Base-by-base conservation (phyloP, 2,797 vertebrate genomes). In the Lutjanus argentimaculatus region DNA sequence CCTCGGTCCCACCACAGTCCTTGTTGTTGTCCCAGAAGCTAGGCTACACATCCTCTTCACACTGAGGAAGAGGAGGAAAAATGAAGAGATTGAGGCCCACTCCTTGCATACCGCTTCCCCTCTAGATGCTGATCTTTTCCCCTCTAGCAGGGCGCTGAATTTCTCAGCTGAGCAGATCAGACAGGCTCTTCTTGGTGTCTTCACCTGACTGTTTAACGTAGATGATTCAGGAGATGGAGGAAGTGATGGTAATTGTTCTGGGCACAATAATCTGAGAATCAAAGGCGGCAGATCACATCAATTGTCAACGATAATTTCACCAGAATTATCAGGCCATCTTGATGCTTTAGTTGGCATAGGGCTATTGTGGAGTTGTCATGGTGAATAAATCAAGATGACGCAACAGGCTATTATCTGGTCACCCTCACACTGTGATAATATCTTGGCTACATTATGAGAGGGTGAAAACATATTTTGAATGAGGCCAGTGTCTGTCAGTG, bases 21-120 rank as follows among this genome's bases (percentile, higher is more conserved):
- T 95, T 95, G 96, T 97, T 97, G 96, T 97, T 96, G 93, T 95
- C 83, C 91, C 90, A 89, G 80, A 87, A 69, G 90, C 87, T 49
- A 25, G 66, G 86, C 78, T 77, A 57, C 80, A 83, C 87, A 86
- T 92, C 92, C 91, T 91, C 88, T 81, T 91, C 92, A 88, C 62
- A 52, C 25, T 1, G 16, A 82, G 70, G 85, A 91, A 88, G 91
- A 92, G 91, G 91, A 89, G 90, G 88, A 89, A 88, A 14, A 56
- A 92, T 93, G 88, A 84, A 46, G 73, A 90, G 92, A 80, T 89
- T 78, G 87, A 88, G 91, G 90, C 97, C 97, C 93, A 98, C 97
- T 91, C 92, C 82, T 86, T 89, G 91, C 94, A 98, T 98, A 96
- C 96, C 91, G 93, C 67, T 67, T 87, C 72, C 78, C 76, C 6